phyloP scores from a whole-genome alignment of 2,888 invertebrate species.

The Cynaeus angustus region DNA sequence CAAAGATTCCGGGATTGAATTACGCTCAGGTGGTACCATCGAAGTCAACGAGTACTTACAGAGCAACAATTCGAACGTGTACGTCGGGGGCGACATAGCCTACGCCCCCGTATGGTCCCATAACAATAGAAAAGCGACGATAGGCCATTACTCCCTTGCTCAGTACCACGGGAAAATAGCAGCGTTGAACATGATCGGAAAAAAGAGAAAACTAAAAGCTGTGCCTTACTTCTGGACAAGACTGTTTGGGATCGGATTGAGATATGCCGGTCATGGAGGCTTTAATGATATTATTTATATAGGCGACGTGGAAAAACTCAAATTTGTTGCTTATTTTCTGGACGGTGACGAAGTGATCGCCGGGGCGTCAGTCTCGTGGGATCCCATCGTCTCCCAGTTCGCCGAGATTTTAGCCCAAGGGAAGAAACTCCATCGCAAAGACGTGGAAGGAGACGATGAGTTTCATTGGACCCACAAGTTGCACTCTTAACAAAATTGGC shows the following conservation, averaged over 20 bases:
- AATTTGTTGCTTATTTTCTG: slow-evolving; percentile 87
- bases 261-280: slow-evolving; percentile 87
- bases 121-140: slow-evolving; percentile 77
- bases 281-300: slow-evolving; percentile 82
- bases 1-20: slow-evolving; percentile 79
- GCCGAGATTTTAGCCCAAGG: slow-evolving; percentile 84
- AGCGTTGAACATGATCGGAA: slow-evolving; percentile 88
- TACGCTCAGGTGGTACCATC: slow-evolving; percentile 80
- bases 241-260: slow-evolving; percentile 88
- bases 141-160: slow-evolving; percentile 94
- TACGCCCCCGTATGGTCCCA: slow-evolving; percentile 86
- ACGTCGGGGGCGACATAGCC: slow-evolving; percentile 95
- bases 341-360: slow-evolving; percentile 85
- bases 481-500: slow-evolving; percentile 6
- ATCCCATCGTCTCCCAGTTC: slow-evolving; percentile 92
- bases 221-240: slow-evolving; percentile 97
- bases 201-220: slow-evolving; percentile 76
- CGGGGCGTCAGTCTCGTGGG: slow-evolving; percentile 86
- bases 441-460: slow-evolving; percentile 78
- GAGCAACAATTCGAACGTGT: slow-evolving; percentile 86
- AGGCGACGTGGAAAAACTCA: slow-evolving; percentile 84
- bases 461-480: slow-evolving; percentile 77
- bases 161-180: slow-evolving; percentile 93
- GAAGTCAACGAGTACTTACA: slow-evolving; percentile 82
- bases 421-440: slow-evolving; percentile 77